phyloP scores from a whole-genome alignment of 2,888 invertebrate genomes.

The Eupithecia abbreviata region DNA sequence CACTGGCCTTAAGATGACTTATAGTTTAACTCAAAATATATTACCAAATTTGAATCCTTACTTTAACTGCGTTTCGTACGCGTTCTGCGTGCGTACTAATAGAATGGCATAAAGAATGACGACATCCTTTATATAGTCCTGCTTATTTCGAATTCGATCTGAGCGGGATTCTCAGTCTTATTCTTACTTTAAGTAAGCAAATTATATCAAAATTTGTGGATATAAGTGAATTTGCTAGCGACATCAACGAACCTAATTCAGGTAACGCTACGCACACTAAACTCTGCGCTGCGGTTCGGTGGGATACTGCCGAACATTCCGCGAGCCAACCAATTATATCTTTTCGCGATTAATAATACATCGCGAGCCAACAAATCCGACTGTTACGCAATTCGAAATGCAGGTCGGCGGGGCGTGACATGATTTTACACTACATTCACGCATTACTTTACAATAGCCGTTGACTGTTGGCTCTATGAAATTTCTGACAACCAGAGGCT shows the following conservation, averaged over 20 bases:
- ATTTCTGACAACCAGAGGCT: not conserved
- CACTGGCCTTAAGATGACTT: not conserved
- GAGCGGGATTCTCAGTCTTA: not conserved
- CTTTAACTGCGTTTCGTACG: not conserved
- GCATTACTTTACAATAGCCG: not conserved
- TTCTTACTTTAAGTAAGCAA: not conserved
- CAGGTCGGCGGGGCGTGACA: slow-evolving; percentile 44
- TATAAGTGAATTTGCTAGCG: slow-evolving; percentile 53
- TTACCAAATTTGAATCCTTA: not conserved
- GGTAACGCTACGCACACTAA: slow-evolving; percentile 76
- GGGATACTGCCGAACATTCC: slow-evolving; percentile 74
- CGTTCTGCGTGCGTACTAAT: not conserved
- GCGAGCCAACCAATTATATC: slow-evolving; percentile 71
- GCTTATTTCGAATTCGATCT: not conserved
- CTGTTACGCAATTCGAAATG: slow-evolving; percentile 60
- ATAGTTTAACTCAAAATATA: not conserved
- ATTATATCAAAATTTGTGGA: not conserved
- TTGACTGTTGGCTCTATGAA: not conserved
- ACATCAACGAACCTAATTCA: slow-evolving; percentile 61
- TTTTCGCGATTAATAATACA: slow-evolving; percentile 54
- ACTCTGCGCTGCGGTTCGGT: slow-evolving; percentile 70
- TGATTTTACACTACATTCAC: not conserved
- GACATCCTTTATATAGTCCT: not conserved
- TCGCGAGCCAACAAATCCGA: slow-evolving; percentile 5
- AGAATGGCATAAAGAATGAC: not conserved